Base-by-base conservation (phyloP, 1,140 invertebrate genomes). In the Calycopis cecrops region DNA sequence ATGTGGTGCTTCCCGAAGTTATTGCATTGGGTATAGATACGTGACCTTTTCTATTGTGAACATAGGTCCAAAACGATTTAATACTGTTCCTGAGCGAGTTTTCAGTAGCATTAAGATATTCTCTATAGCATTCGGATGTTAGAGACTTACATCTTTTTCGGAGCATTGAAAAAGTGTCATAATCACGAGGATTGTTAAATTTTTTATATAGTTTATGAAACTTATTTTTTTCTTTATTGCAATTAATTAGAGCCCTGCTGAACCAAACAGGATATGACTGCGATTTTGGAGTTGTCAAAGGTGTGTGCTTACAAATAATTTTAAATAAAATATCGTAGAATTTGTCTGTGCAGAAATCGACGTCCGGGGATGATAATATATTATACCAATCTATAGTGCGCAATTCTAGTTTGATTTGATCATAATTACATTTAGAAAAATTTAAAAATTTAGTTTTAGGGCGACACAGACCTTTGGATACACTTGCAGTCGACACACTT, bases 121-220 rank as follows among this genome's bases (percentile, higher is more conserved):
- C 34, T 1, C 11, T 50, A 35, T 48, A 56, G 14, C 49, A 57
- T 7, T 35, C 18, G 14, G 51, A 34, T 9, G 35, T 44, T 0
- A 53, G 35, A n/a, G 7, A 6, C 42, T 57, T 57, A 35, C 49
- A 53, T 42, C 49, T 56, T 2, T 10, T 10, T 9, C 54, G 21
- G 4, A 56, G 34, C n/a, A 49, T 14, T 11, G 34, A 9, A 40
- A 53, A 57, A 9, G 21, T 50, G 14, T 61, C 54, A 14, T 61
- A 57, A 16, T 61, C 54, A 4, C 54, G 33, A 1, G 59, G 54
- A 10, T 60, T 60, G 3, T 33, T 28, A 40, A 48, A 60, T 11
- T 52, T 60, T 48, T 56, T 54, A 35, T 40, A 50, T 9, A 50
- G 12, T 11, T 42, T 59, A 14, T 59, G 58, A 52, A 33, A 60